Evolutionary conservation across 53 echinoderm and acorn worm genomes (phyloP), one percentile per base, ranked within the genome.

Genomic region (Holothuria scabra): DNA sequence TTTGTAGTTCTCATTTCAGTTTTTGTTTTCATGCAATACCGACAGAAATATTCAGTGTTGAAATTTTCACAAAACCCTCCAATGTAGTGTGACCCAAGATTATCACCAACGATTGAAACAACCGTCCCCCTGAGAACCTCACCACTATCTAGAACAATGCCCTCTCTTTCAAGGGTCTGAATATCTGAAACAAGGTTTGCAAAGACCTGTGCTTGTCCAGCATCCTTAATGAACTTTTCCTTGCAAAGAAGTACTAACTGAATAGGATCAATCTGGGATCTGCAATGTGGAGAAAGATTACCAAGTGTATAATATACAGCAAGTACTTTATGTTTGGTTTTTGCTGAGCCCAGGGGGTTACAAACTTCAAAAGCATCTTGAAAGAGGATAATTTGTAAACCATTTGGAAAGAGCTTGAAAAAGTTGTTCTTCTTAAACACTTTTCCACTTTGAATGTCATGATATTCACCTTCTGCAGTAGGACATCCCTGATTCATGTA

Each of bases 361-460:
- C 65, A 84, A n/a, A 88, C 79, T 66, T 88, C 84, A 84, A 88
- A 88, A 19, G 76, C 66, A 78, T 84, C 89, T 32, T 88, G 89
- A 30, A 83, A 84, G 23, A 88, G 76, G 41, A 84, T 66, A 4
- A 88, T 46, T 38, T 52, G 49, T 21, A 84, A n/a, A n/a, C n/a
- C n/a, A n/a, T n/a, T n/a, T n/a, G n/a, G n/a, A n/a, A n/a, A n/a
- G n/a, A n/a, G n/a, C n/a, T n/a, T n/a, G n/a, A n/a, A n/a, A n/a
- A n/a, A n/a, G n/a, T n/a, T n/a, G n/a, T n/a, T n/a, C n/a, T n/a
- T n/a, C n/a, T n/a, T n/a, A n/a, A n/a, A n/a, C n/a, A n/a, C n/a
- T n/a, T n/a, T n/a, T n/a, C n/a, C n/a, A n/a, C n/a, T n/a, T n/a
- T n/a, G n/a, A n/a, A n/a, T n/a, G n/a, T n/a, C n/a, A n/a, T n/a